These are phyloP conservation scores for Eretmochelys imbricata DNA, from an alignment of 2,113 vertebrate species.

Conservation along the genomic window DNA sequence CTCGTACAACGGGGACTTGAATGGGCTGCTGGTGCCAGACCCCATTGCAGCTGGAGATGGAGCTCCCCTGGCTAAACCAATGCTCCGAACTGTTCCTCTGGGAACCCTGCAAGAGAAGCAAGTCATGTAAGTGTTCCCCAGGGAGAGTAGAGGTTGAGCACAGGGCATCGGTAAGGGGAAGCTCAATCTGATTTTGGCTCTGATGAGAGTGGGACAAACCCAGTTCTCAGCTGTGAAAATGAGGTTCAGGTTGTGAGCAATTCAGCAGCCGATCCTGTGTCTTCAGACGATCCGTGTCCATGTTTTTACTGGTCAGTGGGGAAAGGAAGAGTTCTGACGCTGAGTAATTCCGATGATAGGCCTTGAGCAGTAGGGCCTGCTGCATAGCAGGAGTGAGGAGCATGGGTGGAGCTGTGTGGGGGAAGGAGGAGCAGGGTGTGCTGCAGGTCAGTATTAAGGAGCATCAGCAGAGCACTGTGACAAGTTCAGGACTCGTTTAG, in stretches of 20 bases:
- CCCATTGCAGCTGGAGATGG: constrained; percentile 81
- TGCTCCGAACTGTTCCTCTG: constrained; percentile 80
- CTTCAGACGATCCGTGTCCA: not conserved
- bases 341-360: not conserved
- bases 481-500: not conserved
- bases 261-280: not conserved
- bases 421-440: not conserved
- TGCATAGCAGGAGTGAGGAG: not conserved
- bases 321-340: not conserved
- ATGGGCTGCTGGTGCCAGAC: constrained; percentile 91
- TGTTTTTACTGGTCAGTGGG: not conserved
- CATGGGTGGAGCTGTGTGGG: not conserved
- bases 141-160: not conserved
- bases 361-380: not conserved
- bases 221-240: not conserved
- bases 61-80: constrained; percentile 79
- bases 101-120: constrained; percentile 87
- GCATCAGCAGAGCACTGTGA: not conserved
- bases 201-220: not conserved
- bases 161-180: not conserved
- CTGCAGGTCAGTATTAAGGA: not conserved
- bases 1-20: constrained; percentile 93
- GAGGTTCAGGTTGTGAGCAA: not conserved
- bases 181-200: not conserved
- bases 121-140: constrained; percentile 87